Evolutionary conservation across 2,113 vertebrate species (phyloP), one percentile per base, ranked within the genome.

Genomic region (Anhinga anhinga): DNA sequence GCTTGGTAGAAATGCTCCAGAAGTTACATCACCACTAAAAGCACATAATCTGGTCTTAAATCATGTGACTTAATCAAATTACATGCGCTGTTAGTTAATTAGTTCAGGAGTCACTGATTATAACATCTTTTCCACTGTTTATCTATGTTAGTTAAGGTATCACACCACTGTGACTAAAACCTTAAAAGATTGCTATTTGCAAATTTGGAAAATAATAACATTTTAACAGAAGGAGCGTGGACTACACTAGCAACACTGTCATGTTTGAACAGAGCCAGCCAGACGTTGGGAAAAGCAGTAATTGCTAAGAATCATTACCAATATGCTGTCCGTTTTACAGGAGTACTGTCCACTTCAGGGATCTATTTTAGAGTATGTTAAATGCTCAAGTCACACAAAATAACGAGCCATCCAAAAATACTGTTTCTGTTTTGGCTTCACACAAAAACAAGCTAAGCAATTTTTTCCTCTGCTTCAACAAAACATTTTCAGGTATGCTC

Each of bases 21-120:
- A 89, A 96, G 90, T 83, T 96, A 93, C n/a, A 18, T 88, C 55
- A 86, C 59, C 79, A 84, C 84, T 88, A 97, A 98, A 97, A 95
- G 88, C 83, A 95, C 70, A 81, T 84, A 88, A 67, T 95, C 95
- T 96, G 94, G 85, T 97, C 90, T 96, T 96, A 97, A 97, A 98
- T 98, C 97, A 93, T 80, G 32, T 56, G 85, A 85, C 90, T 95
- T 98, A 98, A 98, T 98, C 97, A 96, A 98, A 98, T 98, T 97
- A 98, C 94, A 98, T 4, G 91, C 83, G 76, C 96, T 96, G 97
- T 97, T 97, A 98, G 95, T 95, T 98, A 97, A 98, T 98, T 97
- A 98, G 95, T 71, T 95, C 95, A 62, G 65, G 94, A 97, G 93
- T 96, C 94, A 88, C 96, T 84, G 66, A 97, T 84, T 78, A 58